Evolutionary conservation across 2,888 invertebrate genomes (phyloP).

Genomic region (Callyntrura sp.): DNA sequence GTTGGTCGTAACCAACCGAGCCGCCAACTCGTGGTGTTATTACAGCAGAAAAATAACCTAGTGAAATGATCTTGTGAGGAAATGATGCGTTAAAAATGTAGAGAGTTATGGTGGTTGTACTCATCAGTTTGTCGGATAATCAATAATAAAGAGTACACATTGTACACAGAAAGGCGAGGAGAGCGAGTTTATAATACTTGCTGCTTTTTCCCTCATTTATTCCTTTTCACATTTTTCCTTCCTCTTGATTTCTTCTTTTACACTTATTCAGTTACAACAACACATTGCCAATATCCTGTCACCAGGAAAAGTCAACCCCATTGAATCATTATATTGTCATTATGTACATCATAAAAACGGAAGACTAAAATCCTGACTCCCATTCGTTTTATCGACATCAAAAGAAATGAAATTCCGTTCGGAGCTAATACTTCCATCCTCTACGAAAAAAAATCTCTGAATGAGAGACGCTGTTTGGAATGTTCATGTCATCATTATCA

Average conservation of each 20-base stretch:
- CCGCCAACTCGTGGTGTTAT: slow-evolving; percentile 10
- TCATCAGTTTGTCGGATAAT: slow-evolving; percentile 81
- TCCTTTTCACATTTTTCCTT: slow-evolving; percentile 74
- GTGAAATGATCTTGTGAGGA: slow-evolving; percentile 83
- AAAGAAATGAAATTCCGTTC: slow-evolving; percentile 66
- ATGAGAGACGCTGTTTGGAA: slow-evolving; percentile 58
- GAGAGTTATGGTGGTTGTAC: slow-evolving; percentile 83
- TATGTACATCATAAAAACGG: slow-evolving; percentile 77
- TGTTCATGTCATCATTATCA: slow-evolving; percentile 72
- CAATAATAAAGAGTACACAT: slow-evolving; percentile 2
- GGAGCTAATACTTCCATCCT: slow-evolving; percentile 51
- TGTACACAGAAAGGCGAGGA: background rate
- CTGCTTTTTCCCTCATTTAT: slow-evolving; percentile 70
- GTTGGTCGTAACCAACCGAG: background rate
- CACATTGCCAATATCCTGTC: slow-evolving; percentile 83
- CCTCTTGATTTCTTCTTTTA: slow-evolving; percentile 74
- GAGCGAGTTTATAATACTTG: slow-evolving; percentile 26
- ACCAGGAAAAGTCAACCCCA: slow-evolving; percentile 80
- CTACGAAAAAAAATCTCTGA: slow-evolving; percentile 9
- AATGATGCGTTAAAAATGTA: slow-evolving; percentile 84
- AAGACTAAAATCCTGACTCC: slow-evolving; percentile 69
- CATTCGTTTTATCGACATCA: slow-evolving; percentile 71
- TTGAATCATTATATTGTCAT: slow-evolving; percentile 82
- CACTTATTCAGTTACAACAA: slow-evolving; percentile 67
- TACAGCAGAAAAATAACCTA: slow-evolving; percentile 54